A percentile compares a stretch with the other conserved stretches of the same genome.
Evolutionary conservation across 2,797 vertebrate genomes (phyloP).

Genomic region (Gephyroberyx darwinii): DNA sequence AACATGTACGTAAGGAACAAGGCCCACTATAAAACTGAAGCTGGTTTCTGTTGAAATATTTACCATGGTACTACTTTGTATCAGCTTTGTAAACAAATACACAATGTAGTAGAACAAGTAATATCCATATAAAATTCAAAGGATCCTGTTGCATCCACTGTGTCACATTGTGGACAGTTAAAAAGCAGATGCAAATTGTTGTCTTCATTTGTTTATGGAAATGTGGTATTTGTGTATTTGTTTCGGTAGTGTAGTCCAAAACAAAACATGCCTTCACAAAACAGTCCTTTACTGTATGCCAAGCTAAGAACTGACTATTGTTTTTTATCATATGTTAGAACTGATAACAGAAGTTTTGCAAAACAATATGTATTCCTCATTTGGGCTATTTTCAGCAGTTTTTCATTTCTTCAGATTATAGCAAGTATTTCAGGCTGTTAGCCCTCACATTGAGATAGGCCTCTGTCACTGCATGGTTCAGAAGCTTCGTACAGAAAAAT

Average conservation of each 20-base stretch:
- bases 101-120: constrained; percentile 26
- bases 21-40: constrained; percentile 17
- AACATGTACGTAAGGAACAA: constrained; percentile 29
- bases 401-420: constrained; percentile 35
- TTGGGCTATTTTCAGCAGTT: constrained; percentile 63
- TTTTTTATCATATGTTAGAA: constrained; percentile 59
- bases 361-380: constrained; percentile 58
- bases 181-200: constrained; percentile 13
- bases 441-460: constrained; percentile 34
- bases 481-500: constrained; percentile 27
- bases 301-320: constrained; percentile 52
- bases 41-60: constrained; percentile 10
- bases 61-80: constrained; percentile 11
- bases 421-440: constrained; percentile 55
- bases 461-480: constrained; percentile 17
- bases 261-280: constrained; percentile 6
- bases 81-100: constrained; percentile 45
- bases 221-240: constrained; percentile 17
- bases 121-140: constrained; percentile 15
- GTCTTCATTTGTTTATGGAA: constrained; percentile 29
- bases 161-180: constrained; percentile 1
- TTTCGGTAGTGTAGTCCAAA: constrained; percentile 28
- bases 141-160: constrained; percentile 41
- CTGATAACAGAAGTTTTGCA: constrained; percentile 62
- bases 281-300: constrained; percentile 39